Percentiles rank a stretch among this genome's conserved stretches.
Conservation (phyloP, 2,888 invertebrate species). For the Diogma glabrata region DNA sequence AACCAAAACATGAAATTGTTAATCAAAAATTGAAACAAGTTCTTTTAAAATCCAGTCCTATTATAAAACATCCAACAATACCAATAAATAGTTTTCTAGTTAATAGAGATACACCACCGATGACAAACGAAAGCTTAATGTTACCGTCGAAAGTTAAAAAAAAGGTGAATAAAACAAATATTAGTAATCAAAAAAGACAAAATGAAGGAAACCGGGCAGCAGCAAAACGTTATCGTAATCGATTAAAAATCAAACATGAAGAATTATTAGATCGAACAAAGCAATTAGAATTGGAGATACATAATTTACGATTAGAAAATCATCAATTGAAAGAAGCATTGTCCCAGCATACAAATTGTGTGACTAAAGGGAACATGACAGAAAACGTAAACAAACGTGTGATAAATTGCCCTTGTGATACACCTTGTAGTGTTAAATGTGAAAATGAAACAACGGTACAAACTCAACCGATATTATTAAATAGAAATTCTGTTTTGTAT, state of each 20-base stretch:
- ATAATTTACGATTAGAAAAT: conserved; percentile 7
- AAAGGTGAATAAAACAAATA: not conserved
- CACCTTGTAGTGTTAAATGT: no score
- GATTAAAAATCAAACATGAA: conserved; percentile 1
- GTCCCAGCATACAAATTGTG: no score
- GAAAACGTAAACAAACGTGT: no score
- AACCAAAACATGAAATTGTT: not conserved
- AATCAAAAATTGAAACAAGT: conserved; percentile 7
- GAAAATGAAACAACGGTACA: no score
- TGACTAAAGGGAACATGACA: no score
- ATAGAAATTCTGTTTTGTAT: no score
- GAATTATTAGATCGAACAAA: no score
- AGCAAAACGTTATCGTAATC: conserved; percentile 9
- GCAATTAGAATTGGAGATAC: no score
- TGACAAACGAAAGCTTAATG: not conserved
- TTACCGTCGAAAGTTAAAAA: not conserved
- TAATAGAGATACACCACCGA: no score
- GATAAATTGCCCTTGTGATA: no score
- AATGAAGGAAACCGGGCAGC: not conserved
- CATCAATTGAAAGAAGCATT: conserved; percentile 3
- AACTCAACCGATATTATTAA: no score
- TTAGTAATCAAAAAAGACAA: not conserved
- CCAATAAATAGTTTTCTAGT: no score
- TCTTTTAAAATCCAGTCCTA: conserved; percentile 1
- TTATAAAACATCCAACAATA: not conserved